Evolutionary conservation across 2,113 vertebrate genomes (phyloP), one percentile per base, ranked within the genome.

Genomic region (Hiodon alosoides): DNA sequence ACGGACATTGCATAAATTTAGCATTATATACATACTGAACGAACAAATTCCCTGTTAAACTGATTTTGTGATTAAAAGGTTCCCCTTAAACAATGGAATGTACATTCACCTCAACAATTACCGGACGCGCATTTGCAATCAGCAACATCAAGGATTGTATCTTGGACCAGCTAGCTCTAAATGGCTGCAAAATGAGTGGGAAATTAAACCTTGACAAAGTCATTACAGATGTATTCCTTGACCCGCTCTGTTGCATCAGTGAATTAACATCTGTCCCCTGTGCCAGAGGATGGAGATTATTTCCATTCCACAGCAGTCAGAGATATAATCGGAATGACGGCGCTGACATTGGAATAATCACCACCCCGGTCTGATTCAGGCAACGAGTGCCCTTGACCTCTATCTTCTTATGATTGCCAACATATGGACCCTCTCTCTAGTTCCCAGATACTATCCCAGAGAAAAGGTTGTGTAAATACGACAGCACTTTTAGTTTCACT

Each of bases 201-300:
- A 47, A 66, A 66, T 66, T 66, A 11, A 48, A 47, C 64, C 64
- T 66, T 48, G 59, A 17, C 48, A 16, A 60, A 7, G 60, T 64
- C 59, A 61, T 16, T 13, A 46, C 47, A 62, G 48, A 59, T 72
- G 50, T 72, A 52, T 59, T 53, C 71, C 48, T 72, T 62, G 60
- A 72, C 50, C 50, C 47, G 14, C 47, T 72, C 5, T 17, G 59
- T 50, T 64, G 58, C 59, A 50, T 50, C 71, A 52, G 47, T 58
- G 14, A 31, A 71, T 58, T 13, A 71, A 31, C 54, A 60, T 60
- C 59, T 14, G 4, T 60, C 8, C 13, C 7, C 59, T 60, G 59
- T 14, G 13, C 9, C 59, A 60, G 59, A 10, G 10, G n/a, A 4
- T 8, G 59, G 59, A 11, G 64, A 47, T 64, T 9, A 31, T 31